A percentile compares a stretch with the other conserved stretches of the same genome.
Evolutionary conservation across 2,113 vertebrate species (phyloP).

Genomic region (Carettochelys insculpta): DNA sequence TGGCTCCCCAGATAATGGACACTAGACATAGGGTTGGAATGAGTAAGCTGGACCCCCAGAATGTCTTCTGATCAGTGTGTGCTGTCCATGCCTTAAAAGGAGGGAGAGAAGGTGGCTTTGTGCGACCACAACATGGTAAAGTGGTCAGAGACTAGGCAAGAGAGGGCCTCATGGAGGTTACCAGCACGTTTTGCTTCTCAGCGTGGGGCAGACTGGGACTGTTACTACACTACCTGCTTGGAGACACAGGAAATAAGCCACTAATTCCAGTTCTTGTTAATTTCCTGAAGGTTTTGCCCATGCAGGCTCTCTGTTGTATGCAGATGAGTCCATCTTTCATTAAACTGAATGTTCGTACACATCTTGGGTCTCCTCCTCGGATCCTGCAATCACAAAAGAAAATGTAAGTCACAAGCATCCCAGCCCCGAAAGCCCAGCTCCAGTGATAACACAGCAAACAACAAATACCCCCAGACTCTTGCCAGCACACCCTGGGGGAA

Average conservation of each 20-base stretch:
- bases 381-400: conserved; percentile 80
- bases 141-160: neutral
- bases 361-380: conserved; percentile 86
- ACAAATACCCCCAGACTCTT: neutral
- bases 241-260: neutral
- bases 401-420: neutral
- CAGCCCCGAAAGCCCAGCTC: neutral
- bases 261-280: neutral
- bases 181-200: neutral
- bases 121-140: neutral
- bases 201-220: neutral
- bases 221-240: neutral
- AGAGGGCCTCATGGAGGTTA: fast-evolving
- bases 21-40: neutral
- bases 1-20: conserved; percentile 58
- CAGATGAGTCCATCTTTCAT: conserved; percentile 42
- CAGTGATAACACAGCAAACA: neutral
- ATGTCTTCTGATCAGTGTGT: neutral
- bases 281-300: conserved; percentile 67
- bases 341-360: conserved; percentile 86
- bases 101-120: neutral
- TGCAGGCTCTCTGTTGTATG: conserved; percentile 76
- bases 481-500: neutral
- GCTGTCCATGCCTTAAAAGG: conserved; percentile 16
- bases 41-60: neutral